Percentiles rank a stretch among this genome's conserved stretches.
Conservation (phyloP, 2,113 vertebrate species). For the Xenopus borealis region DNA sequence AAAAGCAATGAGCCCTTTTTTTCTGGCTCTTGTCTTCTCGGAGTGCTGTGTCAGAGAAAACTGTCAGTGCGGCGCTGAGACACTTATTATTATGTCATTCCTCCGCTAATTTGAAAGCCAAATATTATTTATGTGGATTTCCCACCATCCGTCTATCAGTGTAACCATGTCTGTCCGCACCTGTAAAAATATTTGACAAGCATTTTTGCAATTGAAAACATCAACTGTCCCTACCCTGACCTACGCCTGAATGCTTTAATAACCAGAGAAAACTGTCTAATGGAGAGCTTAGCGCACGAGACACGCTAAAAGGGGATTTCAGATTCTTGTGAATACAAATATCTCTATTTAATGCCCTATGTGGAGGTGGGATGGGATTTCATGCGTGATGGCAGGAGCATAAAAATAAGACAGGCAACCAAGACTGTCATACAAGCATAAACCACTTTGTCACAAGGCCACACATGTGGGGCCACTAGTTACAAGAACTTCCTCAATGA, state of each 20-base stretch:
- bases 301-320: neutral
- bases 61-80: neutral
- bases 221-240: constrained; percentile 31
- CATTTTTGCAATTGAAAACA: constrained; percentile 28
- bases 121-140: constrained; percentile 43
- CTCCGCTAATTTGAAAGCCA: constrained; percentile 25
- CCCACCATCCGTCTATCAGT: constrained; percentile 19
- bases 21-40: neutral
- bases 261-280: constrained; percentile 14
- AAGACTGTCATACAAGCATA: neutral
- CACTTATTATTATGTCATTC: constrained; percentile 33
- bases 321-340: neutral
- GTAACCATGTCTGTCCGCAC: constrained; percentile 5
- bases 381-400: neutral
- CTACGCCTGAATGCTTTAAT: neutral
- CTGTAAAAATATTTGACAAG: constrained; percentile 35
- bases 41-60: constrained; percentile 8
- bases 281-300: neutral
- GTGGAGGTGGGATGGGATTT: neutral
- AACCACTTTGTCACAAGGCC: neutral
- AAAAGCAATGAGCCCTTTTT: neutral
- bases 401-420: no score
- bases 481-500: no score
- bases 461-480: neutral
- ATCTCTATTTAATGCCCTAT: constrained; percentile 5